Evolutionary conservation across 2,888 invertebrate species (phyloP), one percentile per base, ranked within the genome.

Genomic region (Volucella zonaria): DNA sequence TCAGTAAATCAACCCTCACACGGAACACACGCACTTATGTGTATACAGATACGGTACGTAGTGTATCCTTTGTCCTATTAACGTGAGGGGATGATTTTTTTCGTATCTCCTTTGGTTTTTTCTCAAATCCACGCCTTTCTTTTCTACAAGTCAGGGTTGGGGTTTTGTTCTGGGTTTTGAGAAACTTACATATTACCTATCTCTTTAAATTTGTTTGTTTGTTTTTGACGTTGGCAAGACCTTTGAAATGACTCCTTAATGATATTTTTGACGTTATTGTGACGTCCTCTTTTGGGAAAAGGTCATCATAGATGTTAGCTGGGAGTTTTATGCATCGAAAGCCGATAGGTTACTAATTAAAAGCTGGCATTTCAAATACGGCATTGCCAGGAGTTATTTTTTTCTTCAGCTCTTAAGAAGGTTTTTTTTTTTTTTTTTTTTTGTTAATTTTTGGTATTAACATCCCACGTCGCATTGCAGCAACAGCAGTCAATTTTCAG

Each of bases 1-100:
- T 92, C 91, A 92, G 89, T 89, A 91, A 92, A 91, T 92, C 91
- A 91, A 92, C 91, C 92, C 91, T 90, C 90, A 90, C 90, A 59
- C 59, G 43, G 59, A 31, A 31, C 38, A 80, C 66, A 68, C 75
- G 66, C 74, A 68, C 62, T 49, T 73, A 62, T 61, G 52, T 31
- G 64, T 31, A 58, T 38, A 49, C 47, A n/a, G 14, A n/a, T 38
- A n/a, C 38, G 31, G 1, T 38, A n/a, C 8, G 31, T n/a, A 12
- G 12, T 14, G 59, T 18, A 51, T 67, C 52, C 11, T 43, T 38
- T 11, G 45, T 56, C 56, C 74, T 74, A 38, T 54, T 61, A 42
- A 14, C 38, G 49, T 12, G 62, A 62, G 42, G 18, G 38, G 38
- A 23, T 56, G 18, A 1, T 42, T 43, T 23, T 45, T 47, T 47